Base-by-base conservation (phyloP, 2,888 invertebrate genomes). In the Elysia crispata region DNA sequence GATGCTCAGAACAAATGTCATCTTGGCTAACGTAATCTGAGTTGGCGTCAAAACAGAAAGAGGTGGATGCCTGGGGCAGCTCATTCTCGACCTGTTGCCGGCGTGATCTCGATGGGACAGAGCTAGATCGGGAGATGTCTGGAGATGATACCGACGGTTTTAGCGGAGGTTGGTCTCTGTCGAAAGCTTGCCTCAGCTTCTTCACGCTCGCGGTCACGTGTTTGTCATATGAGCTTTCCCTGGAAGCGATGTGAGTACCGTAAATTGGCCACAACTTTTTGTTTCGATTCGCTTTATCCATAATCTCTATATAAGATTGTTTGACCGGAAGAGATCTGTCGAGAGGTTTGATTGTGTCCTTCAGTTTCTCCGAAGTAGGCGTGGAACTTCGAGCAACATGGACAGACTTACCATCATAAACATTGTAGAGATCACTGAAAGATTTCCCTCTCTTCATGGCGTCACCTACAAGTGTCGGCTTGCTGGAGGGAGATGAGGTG, bases 81-180 rank as follows among this genome's bases (percentile, higher is more conserved):
- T 5, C 20, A 23, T 20, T 15, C 15, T 60, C 60, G 15, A 15
- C 11, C 31, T 69, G 31, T 31, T 18, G 1, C 11, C 20, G 30
- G 33, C 15, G 31, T 15, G 1, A n/a, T n/a, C 33, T 31, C 31
- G 20, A n/a, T 3, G 20, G 1, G 1, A 18, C n/a, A n/a, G 13
- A 6, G 18, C 5, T 50, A 50, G 30, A 70, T 0, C 18, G 11
- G 0, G 72, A 76, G 0, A 76, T 5, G 49, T 86, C 83, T 25
- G 89, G 89, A 15, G 87, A 86, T 6, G 89, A 89, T 33, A 87
- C 79, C 25, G 88, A 88, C 60, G 88, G 78, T 11, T 89, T 84
- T 80, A 89, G 88, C 13, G 87, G 79, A 15, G 62, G 41, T 20
- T 84, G 83, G 6, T 84, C 81, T 20, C 84, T 83, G 6, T 85